Evolutionary conservation across 2,888 invertebrate species (phyloP).

Genomic region (Acanthosepion lycidas): DNA sequence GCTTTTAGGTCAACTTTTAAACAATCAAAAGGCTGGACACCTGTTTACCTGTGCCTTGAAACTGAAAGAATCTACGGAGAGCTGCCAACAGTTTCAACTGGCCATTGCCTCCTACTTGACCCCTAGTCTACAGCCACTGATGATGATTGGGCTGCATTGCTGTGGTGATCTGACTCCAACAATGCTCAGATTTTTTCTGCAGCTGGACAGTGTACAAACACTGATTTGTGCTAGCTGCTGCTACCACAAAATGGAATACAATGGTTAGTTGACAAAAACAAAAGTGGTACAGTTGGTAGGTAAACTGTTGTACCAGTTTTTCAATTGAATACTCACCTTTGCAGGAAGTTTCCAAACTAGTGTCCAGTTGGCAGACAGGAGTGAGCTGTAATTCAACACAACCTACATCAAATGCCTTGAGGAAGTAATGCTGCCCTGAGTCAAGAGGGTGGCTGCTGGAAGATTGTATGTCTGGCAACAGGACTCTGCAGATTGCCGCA

Average conservation of each 20-base stretch:
- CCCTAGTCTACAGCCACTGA: slow-evolving; percentile 51
- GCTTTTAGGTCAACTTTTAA: background rate
- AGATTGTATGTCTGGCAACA: too few species aligned
- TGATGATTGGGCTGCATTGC: slow-evolving; percentile 72
- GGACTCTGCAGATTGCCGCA: too few species aligned
- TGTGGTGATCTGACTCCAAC: slow-evolving; percentile 73
- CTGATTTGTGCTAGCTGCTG: slow-evolving; percentile 72
- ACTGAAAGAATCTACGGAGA: slow-evolving; percentile 52
- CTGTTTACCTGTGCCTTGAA: slow-evolving; percentile 57
- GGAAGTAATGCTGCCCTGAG: too few species aligned
- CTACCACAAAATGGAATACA: slow-evolving; percentile 69
- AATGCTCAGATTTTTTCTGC: slow-evolving; percentile 63
- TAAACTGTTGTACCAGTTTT: background rate
- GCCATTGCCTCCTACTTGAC: background rate
- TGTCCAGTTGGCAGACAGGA: too few species aligned
- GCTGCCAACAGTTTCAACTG: slow-evolving; percentile 52
- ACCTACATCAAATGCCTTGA: too few species aligned
- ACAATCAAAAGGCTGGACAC: background rate
- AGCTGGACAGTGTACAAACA: slow-evolving; percentile 56
- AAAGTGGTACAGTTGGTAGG: background rate
- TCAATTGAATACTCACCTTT: background rate
- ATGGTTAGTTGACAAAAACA: slow-evolving; percentile 53
- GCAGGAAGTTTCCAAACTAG: too few species aligned
- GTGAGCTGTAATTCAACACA: too few species aligned
- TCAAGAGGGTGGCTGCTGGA: too few species aligned